These are phyloP conservation scores for Neocrepidodera transversa DNA, from an alignment of 2,888 invertebrate genomes.

Conservation along the genomic window DNA sequence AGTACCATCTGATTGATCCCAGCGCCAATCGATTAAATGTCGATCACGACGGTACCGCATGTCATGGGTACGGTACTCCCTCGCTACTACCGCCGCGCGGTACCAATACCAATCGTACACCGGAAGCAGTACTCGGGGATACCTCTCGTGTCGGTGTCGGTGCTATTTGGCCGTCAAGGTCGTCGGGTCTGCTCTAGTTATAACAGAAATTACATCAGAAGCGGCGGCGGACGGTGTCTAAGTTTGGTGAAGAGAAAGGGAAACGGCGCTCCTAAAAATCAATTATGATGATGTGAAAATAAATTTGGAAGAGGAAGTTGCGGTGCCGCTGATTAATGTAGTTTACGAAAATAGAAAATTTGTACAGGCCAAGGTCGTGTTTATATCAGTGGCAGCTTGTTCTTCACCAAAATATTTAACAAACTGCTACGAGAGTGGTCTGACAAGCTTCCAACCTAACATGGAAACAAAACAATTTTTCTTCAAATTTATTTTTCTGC, in stretches of 20 bases:
- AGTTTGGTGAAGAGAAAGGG: background rate
- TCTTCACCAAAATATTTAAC: no score
- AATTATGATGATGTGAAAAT: background rate
- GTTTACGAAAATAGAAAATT: background rate
- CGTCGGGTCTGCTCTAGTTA: conserved; percentile 43
- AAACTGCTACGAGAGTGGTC: no score
- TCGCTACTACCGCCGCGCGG: conserved; percentile 18
- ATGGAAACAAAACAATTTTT: no score
- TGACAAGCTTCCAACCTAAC: no score
- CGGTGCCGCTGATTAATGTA: no score
- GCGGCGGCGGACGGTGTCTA: conserved; percentile 18
- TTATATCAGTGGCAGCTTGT: no score
- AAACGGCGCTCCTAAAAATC: background rate
- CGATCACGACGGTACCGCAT: conserved; percentile 30
- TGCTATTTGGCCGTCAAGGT: conserved; percentile 37
- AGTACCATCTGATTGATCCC: conserved; percentile 3
- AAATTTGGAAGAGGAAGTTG: no score
- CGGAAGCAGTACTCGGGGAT: conserved; percentile 38
- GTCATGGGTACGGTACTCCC: conserved; percentile 27
- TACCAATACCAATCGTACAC: conserved; percentile 26
- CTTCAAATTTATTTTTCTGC: no score
- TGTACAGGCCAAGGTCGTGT: no score
- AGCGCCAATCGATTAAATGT: conserved; percentile 23
- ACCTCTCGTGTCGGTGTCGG: conserved; percentile 17
- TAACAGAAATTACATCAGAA: conserved; percentile 37